Base-by-base conservation (phyloP, 2,113 vertebrate genomes). In the Stigmatopora argus region DNA sequence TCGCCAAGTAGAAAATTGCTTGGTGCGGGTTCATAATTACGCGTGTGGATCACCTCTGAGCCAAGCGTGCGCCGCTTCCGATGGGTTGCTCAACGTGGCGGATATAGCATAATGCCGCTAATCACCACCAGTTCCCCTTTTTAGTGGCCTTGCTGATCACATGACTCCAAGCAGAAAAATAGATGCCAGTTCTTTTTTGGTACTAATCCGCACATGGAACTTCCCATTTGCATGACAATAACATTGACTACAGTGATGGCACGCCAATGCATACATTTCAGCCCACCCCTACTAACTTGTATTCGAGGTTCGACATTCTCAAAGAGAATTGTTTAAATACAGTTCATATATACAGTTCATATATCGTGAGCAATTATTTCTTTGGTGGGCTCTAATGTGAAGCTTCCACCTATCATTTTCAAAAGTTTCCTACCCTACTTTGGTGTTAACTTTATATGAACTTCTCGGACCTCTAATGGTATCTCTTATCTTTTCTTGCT, bases 11-110 rank as follows among this genome's bases (percentile, higher is more conserved):
- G 53, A 56, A 56, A 56, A 56, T 56, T 56, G 53, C 53, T 14
- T 56, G 53, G 53, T 21, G 23, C 53, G 23, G 53, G 53, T 56
- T 56, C 53, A 56, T 56, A 56, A 56, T 56, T 56, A 31, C 53
- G 23, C 5, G 6, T 23, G 13, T 17, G 53, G 23, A 31, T 56
- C 53, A 56, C 53, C 53, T 31, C 23, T 56, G 53, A 56, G 53
- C 53, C 53, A 13, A 31, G 26, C 12, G 5, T 23, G 14, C 23
- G 53, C 21, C 21, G 53, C 53, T 56, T 56, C 53, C 23, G 53
- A 56, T 56, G 23, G 31, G 53, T 7, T 31, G 53, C 53, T 17
- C 23, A 1, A 23, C 14, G 53, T 6, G 23, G 53, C 13, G 13
- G 53, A 56, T 31, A 31, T 53, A 31, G 53, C 53, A 56, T 23